These are phyloP conservation scores for Spondyliosoma cantharus DNA, from an alignment of 2,797 vertebrate genomes.

Conservation along the genomic window DNA sequence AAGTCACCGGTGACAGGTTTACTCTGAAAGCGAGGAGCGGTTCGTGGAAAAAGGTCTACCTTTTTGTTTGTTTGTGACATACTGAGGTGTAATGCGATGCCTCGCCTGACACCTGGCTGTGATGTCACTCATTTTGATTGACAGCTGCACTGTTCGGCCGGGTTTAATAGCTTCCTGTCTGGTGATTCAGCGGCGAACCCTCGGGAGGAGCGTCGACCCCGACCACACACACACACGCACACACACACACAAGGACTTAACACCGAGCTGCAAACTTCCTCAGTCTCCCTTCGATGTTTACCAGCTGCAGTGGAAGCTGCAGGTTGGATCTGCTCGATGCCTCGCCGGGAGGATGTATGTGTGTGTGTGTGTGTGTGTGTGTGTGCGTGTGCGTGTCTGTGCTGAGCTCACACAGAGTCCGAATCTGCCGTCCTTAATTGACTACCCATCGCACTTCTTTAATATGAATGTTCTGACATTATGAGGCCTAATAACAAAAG, in stretches of 20 bases:
- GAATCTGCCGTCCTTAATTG: not conserved
- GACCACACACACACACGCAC: not conserved
- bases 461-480: not conserved
- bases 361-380: no score
- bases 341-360: not conserved
- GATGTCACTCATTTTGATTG: conserved; percentile 72
- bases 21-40: conserved; percentile 1
- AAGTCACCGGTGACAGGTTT: conserved; percentile 26
- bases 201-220: conserved; percentile 48
- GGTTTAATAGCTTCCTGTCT: conserved; percentile 78
- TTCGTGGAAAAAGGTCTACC: conserved; percentile 7
- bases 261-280: conserved; percentile 69
- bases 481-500: not conserved
- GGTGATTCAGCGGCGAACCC: conserved; percentile 68
- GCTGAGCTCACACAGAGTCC: no score
- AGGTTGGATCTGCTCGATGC: conserved; percentile 28
- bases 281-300: conserved; percentile 58
- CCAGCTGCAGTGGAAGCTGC: conserved; percentile 52
- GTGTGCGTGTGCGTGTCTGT: no score
- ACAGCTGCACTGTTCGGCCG: conserved; percentile 67
- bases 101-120: conserved; percentile 59
- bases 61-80: conserved; percentile 48
- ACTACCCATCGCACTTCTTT: conserved; percentile 6
- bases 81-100: conserved; percentile 14
- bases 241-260: conserved; percentile 47